Evolutionary conservation across 2,888 invertebrate genomes (phyloP), one percentile per base, ranked within the genome.

Genomic region (Tinea trinotella): DNA sequence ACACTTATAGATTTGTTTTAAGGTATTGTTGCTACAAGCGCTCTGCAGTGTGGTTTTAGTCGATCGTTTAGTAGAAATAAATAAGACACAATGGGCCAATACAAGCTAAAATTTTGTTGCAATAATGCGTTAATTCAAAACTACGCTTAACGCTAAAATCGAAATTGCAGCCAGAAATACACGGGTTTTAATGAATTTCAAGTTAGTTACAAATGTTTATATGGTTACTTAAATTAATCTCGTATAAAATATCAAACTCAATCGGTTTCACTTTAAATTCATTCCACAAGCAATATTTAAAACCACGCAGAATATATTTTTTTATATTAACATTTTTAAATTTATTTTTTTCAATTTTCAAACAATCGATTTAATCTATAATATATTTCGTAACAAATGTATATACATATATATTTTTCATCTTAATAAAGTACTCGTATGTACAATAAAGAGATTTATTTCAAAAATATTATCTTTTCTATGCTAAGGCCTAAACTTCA

Each of bases 331-430:
- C n/a, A n/a, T n/a, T n/a, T n/a, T n/a, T 5, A 36, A n/a, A 44
- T 44, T 13, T 44, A 15, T 44, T 44, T 15, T 44, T 15, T 9
- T 17, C 9, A 15, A 44, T 46, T 46, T 46, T 19, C 13, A 40
- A 40, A 46, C 46, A 46, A 46, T 19, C 19, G 19, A 46, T 46
- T 46, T 19, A 40, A 46, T 19, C 46, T 19, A 46, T 19, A 46
- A 19, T 46, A 46, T 40, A 30, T 2, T 13, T 46, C 3, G 19
- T 46, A 46, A 46, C 46, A 19, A 52, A 34, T 52, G 22, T 24
- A 22, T 52, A 18, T 46, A 40, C 40, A 40, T 40, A 40, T 22
- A 22, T 30, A 30, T 30, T 30, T 30, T 40, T 40, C 40, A 40
- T 40, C 40, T 40, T 40, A 40, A 35, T 35, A 35, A n/a, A 35